Percentiles rank a stretch among this genome's conserved stretches.
phyloP scores from a whole-genome alignment of 2,797 vertebrate species.

The Nothura maculosa region DNA sequence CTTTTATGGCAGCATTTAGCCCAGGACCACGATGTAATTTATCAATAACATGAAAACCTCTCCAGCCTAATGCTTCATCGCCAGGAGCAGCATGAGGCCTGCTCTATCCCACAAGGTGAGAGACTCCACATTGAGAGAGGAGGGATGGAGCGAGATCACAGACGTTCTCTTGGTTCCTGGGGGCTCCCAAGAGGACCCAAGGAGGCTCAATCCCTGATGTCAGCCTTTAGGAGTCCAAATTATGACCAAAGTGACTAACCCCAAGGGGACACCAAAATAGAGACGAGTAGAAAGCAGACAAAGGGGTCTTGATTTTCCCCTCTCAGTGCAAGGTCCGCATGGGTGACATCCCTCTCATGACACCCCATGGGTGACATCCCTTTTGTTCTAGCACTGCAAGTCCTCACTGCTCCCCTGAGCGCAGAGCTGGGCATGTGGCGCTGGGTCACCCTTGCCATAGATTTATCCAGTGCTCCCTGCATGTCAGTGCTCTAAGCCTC shows the following conservation, averaged over 20 bases:
- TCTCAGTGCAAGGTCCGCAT: background rate
- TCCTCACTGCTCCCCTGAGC: background rate
- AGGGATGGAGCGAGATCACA: fast-evolving
- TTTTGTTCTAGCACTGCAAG: background rate
- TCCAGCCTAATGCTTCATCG: background rate
- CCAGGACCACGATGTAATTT: background rate
- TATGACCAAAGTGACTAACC: background rate
- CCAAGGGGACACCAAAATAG: background rate
- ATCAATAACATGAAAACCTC: background rate
- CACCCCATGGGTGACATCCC: background rate
- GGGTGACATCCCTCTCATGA: background rate
- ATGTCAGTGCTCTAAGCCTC: background rate
- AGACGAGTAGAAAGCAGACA: background rate
- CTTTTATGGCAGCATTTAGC: background rate
- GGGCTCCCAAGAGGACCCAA: background rate
- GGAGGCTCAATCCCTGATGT: fast-evolving
- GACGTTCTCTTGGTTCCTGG: background rate
- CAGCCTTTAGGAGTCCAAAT: background rate
- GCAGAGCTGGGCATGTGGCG: background rate
- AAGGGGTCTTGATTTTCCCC: background rate
- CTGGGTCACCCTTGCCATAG: background rate
- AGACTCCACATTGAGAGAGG: background rate
- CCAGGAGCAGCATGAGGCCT: background rate
- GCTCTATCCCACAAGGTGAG: background rate
- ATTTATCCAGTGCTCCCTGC: background rate